Conservation (phyloP, 2,113 vertebrate genomes). For the Nanger granti region DNA sequence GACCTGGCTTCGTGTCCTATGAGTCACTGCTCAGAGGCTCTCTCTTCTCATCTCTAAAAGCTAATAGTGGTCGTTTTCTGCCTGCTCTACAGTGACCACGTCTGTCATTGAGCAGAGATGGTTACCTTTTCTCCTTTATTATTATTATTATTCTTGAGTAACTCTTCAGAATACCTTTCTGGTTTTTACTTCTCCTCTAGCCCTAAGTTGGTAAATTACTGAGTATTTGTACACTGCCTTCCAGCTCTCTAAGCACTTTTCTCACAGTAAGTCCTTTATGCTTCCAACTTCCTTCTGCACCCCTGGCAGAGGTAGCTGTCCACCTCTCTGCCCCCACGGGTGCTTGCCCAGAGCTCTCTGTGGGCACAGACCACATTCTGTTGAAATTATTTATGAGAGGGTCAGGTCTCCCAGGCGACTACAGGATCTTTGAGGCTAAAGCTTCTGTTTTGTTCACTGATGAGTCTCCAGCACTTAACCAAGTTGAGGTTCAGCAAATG, state of each 20-base stretch:
- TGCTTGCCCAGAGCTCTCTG: background rate
- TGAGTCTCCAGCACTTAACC: background rate
- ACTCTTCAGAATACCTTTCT: background rate
- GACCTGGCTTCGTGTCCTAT: background rate
- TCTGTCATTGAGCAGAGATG: background rate
- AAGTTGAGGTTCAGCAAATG: background rate
- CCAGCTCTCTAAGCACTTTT: background rate
- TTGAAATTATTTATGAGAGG: background rate
- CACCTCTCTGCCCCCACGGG: background rate
- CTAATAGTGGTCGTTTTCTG: background rate
- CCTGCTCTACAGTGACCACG: accelerated
- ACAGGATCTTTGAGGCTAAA: background rate
- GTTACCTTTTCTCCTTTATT: background rate
- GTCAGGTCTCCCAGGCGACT: background rate
- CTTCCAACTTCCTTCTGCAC: background rate
- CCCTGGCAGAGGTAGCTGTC: background rate
- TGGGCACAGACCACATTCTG: background rate
- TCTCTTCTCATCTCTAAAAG: background rate
- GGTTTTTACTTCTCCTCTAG: background rate
- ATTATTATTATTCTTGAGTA: background rate
- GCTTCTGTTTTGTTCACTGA: background rate
- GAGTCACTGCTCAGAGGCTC: background rate
- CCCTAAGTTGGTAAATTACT: background rate
- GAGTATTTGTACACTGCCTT: background rate
- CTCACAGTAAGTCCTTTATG: background rate